Evolutionary conservation across 2,797 vertebrate genomes (phyloP).

Genomic region (Cynopterus sphinx): DNA sequence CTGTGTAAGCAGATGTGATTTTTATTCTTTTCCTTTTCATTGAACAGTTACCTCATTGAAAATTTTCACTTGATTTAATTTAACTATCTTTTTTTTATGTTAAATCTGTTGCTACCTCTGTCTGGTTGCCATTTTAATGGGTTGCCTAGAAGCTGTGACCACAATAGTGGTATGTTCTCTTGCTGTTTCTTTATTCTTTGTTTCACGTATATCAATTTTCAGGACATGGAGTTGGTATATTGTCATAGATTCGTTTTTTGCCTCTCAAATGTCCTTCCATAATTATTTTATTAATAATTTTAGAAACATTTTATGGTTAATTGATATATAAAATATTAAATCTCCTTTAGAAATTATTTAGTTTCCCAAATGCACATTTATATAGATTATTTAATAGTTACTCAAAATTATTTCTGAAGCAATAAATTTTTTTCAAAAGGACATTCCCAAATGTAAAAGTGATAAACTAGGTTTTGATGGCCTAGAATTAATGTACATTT

Average conservation of each 20-base stretch:
- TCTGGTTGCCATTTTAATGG: constrained; percentile 62
- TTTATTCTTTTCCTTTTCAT: constrained; percentile 69
- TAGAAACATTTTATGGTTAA: constrained; percentile 11
- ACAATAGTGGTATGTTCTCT: neutral
- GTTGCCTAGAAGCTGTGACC: constrained; percentile 40
- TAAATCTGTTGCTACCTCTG: constrained; percentile 53
- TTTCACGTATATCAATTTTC: neutral
- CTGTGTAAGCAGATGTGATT: constrained; percentile 59
- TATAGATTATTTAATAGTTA: neutral
- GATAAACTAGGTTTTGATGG: neutral
- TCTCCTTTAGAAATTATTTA: neutral
- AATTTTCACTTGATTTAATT: constrained; percentile 68
- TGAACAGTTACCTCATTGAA: constrained; percentile 58
- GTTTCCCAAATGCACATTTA: neutral
- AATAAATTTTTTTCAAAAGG: constrained; percentile 7
- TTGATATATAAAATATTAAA: neutral
- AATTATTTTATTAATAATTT: neutral
- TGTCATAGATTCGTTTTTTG: neutral
- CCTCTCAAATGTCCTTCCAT: neutral
- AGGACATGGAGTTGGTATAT: neutral
- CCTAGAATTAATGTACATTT: neutral
- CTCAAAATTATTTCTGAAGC: neutral
- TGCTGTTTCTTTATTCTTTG: constrained; percentile 50
- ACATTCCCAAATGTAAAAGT: neutral
- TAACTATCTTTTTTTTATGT: constrained; percentile 21